Conservation (phyloP, 2,888 invertebrate species). For the Dorcus hopei region DNA sequence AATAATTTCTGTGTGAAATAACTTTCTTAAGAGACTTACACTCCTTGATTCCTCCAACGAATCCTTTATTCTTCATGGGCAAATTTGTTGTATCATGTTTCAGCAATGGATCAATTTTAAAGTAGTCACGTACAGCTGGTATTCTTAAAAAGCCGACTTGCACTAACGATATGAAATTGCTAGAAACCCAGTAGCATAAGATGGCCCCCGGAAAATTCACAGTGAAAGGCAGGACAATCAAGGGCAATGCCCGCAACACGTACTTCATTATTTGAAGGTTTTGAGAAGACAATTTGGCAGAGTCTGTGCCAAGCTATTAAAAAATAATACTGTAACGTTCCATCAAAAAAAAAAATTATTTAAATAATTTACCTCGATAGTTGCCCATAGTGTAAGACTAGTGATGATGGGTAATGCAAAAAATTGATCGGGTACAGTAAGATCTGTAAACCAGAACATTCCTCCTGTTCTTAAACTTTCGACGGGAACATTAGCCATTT, state of each 20-base stretch:
- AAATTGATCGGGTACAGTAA: slow-evolving; percentile 87
- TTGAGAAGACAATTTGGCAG: slow-evolving; percentile 62
- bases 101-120: slow-evolving; percentile 68
- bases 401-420: slow-evolving; percentile 85
- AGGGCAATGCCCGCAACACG: slow-evolving; percentile 70
- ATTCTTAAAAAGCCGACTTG: slow-evolving; percentile 78
- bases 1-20: background rate
- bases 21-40: slow-evolving; percentile 53
- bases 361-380: slow-evolving; percentile 62
- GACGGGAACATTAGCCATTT: slow-evolving; percentile 88
- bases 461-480: slow-evolving; percentile 89
- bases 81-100: slow-evolving; percentile 57
- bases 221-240: slow-evolving; percentile 79
- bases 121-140: slow-evolving; percentile 69
- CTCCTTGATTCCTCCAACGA: slow-evolving; percentile 74
- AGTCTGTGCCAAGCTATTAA: slow-evolving; percentile 69
- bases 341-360: too few relatives aligned
- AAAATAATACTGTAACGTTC: background rate
- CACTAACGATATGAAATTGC: slow-evolving; percentile 77
- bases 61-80: slow-evolving; percentile 72
- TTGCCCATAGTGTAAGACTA: slow-evolving; percentile 74
- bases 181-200: slow-evolving; percentile 85
- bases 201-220: slow-evolving; percentile 86
- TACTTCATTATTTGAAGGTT: slow-evolving; percentile 73
- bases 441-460: slow-evolving; percentile 87